A percentile compares a stretch with the other conserved stretches of the same genome.
Evolutionary conservation across 2,888 invertebrate genomes (phyloP).

Genomic region (Dicranocentrus wangi): DNA sequence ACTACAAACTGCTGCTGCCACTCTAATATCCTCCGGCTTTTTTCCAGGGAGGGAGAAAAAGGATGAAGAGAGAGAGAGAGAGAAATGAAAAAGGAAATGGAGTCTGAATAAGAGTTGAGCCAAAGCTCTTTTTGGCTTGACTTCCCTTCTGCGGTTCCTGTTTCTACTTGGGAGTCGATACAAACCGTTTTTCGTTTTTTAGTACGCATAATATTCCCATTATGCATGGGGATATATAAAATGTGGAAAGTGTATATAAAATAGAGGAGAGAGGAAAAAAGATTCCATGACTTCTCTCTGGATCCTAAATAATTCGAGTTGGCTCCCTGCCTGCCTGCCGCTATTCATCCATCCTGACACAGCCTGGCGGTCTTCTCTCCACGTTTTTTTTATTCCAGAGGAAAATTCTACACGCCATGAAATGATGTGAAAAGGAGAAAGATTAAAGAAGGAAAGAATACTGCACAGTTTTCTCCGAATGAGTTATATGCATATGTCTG

Average conservation of each 20-base stretch:
- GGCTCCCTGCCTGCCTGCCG: conserved; percentile 59
- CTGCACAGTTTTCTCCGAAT: conserved; percentile 35
- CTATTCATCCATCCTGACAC: conserved; percentile 57
- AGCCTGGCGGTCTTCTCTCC: conserved; percentile 53
- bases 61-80: conserved; percentile 54
- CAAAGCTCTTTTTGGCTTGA: conserved; percentile 63
- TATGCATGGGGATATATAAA: conserved; percentile 23
- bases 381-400: conserved; percentile 29
- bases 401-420: conserved; percentile 33
- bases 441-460: conserved; percentile 63
- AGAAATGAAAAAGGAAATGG: conserved; percentile 64
- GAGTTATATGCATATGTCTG: conserved; percentile 43
- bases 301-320: conserved; percentile 62
- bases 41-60: conserved; percentile 61
- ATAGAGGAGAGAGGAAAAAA: conserved; percentile 18
- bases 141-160: conserved; percentile 60
- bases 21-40: conserved; percentile 70
- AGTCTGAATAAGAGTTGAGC: conserved; percentile 60
- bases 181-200: conserved; percentile 46
- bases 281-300: conserved; percentile 53
- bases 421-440: conserved; percentile 63
- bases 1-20: conserved; percentile 35
- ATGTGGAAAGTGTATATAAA: conserved; percentile 10
- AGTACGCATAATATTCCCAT: conserved; percentile 44
- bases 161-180: conserved; percentile 56